Evolutionary conservation across 2,113 vertebrate species (phyloP).

Genomic region (Lipophrys pholis): DNA sequence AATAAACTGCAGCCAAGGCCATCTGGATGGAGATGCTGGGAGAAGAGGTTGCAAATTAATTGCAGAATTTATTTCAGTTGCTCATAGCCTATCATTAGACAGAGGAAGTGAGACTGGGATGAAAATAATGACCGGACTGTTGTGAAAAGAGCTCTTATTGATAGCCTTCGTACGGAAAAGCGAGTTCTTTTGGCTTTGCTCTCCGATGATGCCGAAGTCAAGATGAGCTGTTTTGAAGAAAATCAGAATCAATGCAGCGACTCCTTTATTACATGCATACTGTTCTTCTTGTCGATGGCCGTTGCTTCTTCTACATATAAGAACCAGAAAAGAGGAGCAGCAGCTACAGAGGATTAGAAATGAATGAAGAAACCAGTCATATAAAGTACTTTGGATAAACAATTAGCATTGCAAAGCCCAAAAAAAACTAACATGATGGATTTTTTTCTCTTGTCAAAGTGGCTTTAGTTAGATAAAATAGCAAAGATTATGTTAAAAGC

Average conservation of each 20-base stretch:
- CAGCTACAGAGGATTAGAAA: too few relatives aligned
- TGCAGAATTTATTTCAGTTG: background rate
- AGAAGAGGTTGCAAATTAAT: background rate
- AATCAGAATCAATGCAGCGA: background rate
- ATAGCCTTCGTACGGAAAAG: too few relatives aligned
- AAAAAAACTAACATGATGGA: too few relatives aligned
- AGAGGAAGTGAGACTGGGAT: background rate
- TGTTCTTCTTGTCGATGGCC: background rate
- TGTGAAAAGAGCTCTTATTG: too few relatives aligned
- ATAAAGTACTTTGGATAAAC: too few relatives aligned
- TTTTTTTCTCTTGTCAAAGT: background rate
- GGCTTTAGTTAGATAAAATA: too few relatives aligned
- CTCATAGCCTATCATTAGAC: background rate
- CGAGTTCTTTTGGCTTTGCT: too few relatives aligned
- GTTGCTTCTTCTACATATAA: background rate
- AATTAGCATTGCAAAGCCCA: too few relatives aligned
- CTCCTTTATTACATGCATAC: background rate
- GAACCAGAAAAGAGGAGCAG: too few relatives aligned
- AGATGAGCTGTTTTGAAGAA: background rate
- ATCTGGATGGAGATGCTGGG: background rate
- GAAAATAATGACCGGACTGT: too few relatives aligned
- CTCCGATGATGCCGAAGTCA: background rate
- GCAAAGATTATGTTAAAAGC: constrained; percentile 1
- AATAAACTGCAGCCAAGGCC: background rate
- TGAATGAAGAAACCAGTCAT: too few relatives aligned